A percentile compares a stretch with the other conserved stretches of the same genome.
Conservation (phyloP, 2,888 invertebrate genomes). For the Amiota mariae region DNA sequence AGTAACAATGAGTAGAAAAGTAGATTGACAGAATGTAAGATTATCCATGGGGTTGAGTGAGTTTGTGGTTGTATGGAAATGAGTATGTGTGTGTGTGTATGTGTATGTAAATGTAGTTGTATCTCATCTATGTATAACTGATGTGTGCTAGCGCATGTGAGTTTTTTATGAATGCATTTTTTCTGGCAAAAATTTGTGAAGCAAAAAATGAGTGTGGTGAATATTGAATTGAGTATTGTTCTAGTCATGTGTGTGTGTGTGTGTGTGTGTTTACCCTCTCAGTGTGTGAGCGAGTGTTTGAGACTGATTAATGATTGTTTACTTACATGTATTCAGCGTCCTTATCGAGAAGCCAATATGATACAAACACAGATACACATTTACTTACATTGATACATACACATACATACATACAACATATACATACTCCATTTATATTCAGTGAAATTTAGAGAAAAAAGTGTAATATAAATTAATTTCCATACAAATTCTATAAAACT, state of each 20-base stretch:
- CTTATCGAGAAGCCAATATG: slow-evolving; percentile 6
- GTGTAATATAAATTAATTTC: too few species aligned
- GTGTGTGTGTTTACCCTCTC: background rate
- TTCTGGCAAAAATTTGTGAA: background rate
- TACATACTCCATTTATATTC: too few species aligned
- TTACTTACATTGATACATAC: background rate
- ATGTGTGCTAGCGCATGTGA: background rate
- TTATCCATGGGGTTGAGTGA: background rate
- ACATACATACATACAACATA: background rate
- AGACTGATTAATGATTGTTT: slow-evolving; percentile 10
- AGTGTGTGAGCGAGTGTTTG: slow-evolving; percentile 31
- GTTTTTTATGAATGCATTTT: background rate
- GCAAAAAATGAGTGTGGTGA: slow-evolving; percentile 8
- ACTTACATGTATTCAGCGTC: slow-evolving; percentile 7
- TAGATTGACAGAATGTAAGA: too few species aligned
- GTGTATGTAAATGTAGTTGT: background rate
- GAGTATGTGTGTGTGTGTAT: background rate
- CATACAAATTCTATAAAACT: too few species aligned
- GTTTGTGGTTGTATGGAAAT: background rate
- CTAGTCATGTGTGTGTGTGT: background rate
- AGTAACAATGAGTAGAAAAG: background rate
- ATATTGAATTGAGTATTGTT: slow-evolving; percentile 10
- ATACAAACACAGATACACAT: slow-evolving; percentile 34
- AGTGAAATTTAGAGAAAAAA: too few species aligned
- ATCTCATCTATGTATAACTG: background rate